phyloP scores from a whole-genome alignment of 2,888 invertebrate species.

The Idaea dimidiata region DNA sequence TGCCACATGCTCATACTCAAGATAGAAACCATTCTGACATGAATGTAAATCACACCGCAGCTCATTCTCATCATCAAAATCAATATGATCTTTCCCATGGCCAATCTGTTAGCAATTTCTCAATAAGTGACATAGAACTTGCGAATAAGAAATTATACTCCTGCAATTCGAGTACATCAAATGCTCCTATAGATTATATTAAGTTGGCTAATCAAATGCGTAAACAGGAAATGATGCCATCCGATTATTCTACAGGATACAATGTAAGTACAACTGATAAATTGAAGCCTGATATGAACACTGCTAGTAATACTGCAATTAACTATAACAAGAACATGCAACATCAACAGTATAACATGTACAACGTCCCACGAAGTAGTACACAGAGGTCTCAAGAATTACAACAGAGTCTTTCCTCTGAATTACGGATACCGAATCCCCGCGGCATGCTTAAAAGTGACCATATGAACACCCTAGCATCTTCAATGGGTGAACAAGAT shows the following conservation, averaged over 20 bases:
- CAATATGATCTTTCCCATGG: constrained; percentile 60
- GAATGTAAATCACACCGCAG: constrained; percentile 51
- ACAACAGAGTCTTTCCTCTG: constrained; percentile 60
- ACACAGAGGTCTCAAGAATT: constrained; percentile 57
- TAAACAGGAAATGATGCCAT: constrained; percentile 61
- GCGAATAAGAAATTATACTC: constrained; percentile 70
- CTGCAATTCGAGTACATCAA: constrained; percentile 49
- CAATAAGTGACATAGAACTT: constrained; percentile 68
- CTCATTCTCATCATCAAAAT: constrained; percentile 65
- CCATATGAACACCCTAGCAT: constrained; percentile 40
- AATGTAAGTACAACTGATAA: constrained; percentile 53
- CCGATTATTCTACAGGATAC: constrained; percentile 65
- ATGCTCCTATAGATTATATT: constrained; percentile 62
- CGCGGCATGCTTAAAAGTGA: constrained; percentile 59
- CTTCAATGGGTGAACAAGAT: constrained; percentile 47
- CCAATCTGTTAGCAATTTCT: constrained; percentile 58
- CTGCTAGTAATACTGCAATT: constrained; percentile 43
- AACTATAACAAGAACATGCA: constrained; percentile 67
- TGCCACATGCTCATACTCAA: constrained; percentile 60
- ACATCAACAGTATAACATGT: constrained; percentile 61
- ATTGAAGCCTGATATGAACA: constrained; percentile 50
- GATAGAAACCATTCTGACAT: constrained; percentile 51
- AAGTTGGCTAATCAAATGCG: constrained; percentile 61
- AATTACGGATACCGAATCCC: constrained; percentile 70
- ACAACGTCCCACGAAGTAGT: constrained; percentile 51